These are phyloP conservation scores for Drosophila subquinaria DNA, from an alignment of 2,888 invertebrate species.

Conservation along the genomic window DNA sequence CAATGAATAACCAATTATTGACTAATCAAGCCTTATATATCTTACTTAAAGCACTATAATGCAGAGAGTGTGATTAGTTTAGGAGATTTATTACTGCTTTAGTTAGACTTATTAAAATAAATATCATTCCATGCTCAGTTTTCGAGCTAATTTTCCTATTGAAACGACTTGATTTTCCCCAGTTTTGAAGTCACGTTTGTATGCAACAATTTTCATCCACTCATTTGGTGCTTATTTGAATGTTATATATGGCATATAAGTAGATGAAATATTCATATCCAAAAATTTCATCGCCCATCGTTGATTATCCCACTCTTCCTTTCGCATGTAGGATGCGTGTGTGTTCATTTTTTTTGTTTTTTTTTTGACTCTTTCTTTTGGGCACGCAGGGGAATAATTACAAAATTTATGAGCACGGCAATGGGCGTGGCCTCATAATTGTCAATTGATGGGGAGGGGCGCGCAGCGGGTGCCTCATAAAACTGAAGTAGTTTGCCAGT, in stretches of 20 bases:
- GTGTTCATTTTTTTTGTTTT: slow-evolving; percentile 35
- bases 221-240: background rate
- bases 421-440: slow-evolving; percentile 77
- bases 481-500: slow-evolving; percentile 69
- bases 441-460: slow-evolving; percentile 62
- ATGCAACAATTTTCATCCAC: slow-evolving; percentile 3
- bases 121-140: background rate
- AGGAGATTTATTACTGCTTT: no score
- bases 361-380: slow-evolving; percentile 50
- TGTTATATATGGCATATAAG: slow-evolving; percentile 8
- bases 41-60: no score
- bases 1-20: no score
- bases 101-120: no score
- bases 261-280: slow-evolving; percentile 37
- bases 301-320: slow-evolving; percentile 6
- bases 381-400: slow-evolving; percentile 77
- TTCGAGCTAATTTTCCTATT: background rate
- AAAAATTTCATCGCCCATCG: slow-evolving; percentile 39
- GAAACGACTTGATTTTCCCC: slow-evolving; percentile 26
- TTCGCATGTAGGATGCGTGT: slow-evolving; percentile 50
- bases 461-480: slow-evolving; percentile 61
- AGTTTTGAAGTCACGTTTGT: slow-evolving; percentile 2
- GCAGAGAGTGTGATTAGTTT: background rate
- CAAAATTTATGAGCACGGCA: slow-evolving; percentile 79
- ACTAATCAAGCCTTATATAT: no score